Evolutionary conservation across 1,140 invertebrate species (phyloP).

Genomic region (Brachionus sp.): DNA sequence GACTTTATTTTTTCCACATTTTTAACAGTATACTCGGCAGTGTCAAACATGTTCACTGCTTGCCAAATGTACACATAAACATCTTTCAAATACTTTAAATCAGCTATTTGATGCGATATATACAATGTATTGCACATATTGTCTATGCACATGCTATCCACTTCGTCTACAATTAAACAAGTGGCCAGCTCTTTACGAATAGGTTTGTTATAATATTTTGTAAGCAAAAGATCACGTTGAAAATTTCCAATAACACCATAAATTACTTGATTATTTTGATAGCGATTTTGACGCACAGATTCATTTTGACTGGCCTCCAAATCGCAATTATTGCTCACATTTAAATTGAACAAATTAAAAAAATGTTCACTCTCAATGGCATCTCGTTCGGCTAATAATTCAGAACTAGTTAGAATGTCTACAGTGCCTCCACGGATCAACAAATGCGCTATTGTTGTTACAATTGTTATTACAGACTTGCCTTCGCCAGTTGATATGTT

Average conservation of each 20-base stretch:
- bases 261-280: background rate
- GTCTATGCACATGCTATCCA: background rate
- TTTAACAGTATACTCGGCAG: background rate
- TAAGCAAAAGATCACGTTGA: background rate
- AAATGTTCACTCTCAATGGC: background rate
- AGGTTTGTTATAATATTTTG: background rate
- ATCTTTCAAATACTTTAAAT: background rate
- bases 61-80: background rate
- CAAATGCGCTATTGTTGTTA: background rate
- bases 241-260: background rate
- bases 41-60: background rate
- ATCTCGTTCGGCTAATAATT: background rate
- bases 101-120: background rate
- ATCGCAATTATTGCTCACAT: background rate
- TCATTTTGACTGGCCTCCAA: background rate
- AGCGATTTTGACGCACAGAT: background rate
- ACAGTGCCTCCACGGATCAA: background rate
- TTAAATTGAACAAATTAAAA: background rate
- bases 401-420: slow-evolving; percentile 3
- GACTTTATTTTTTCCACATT: background rate
- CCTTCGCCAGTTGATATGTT: slow-evolving; percentile 29
- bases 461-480: background rate
- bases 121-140: background rate
- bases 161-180: slow-evolving; percentile 7
- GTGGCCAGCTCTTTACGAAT: background rate